Base-by-base conservation (phyloP, 2,888 invertebrate genomes). In the Netelia melanura region DNA sequence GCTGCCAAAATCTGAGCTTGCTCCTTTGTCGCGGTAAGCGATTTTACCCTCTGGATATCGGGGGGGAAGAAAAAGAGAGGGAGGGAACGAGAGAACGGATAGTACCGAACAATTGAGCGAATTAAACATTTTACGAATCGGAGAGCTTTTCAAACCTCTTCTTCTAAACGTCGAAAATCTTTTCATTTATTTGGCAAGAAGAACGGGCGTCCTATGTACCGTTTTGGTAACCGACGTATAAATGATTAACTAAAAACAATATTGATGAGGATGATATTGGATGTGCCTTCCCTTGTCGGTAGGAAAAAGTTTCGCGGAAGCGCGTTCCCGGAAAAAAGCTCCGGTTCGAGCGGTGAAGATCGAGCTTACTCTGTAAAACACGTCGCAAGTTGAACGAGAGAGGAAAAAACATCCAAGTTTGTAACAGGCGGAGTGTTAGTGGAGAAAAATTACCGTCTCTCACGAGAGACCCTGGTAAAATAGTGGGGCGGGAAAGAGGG, bases 401-500 rank as follows among this genome's bases (percentile, higher is more conserved):
- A 64, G 74, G 10, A 54, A 80, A 70, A 84, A 70, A 81, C 62
- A 70, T 52, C 61, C 61, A 44, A 67, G 76, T 84, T 77, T 72
- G 76, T 62, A 58, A 77, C 21, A 44, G 65, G 54, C 44, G 17
- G 23, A 48, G 38, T n/a, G 81, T 62, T 77, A 62, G 61, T 67
- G 52, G 72, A 72, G 84, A 81, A 84, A 84, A 84, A 84, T 84
- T 81, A 84, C 72, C 72, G 72, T 56, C 84, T 71, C 80, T 61
- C 58, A 62, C 48, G 71, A 65, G 79, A 76, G 61, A 62, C 38
- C 43, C 54, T 11, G 65, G 67, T 48, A 30, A 21, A 72, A 65
- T 3, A 11, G n/a, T 44, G 14, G 68, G 11, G 25, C 38, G 30
- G 10, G n/a, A 38, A 21, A 58, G 48, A 67, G 61, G 68, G 61